Evolutionary conservation across 2,888 invertebrate species (phyloP).

Genomic region (Tetrapedia diversipes): DNA sequence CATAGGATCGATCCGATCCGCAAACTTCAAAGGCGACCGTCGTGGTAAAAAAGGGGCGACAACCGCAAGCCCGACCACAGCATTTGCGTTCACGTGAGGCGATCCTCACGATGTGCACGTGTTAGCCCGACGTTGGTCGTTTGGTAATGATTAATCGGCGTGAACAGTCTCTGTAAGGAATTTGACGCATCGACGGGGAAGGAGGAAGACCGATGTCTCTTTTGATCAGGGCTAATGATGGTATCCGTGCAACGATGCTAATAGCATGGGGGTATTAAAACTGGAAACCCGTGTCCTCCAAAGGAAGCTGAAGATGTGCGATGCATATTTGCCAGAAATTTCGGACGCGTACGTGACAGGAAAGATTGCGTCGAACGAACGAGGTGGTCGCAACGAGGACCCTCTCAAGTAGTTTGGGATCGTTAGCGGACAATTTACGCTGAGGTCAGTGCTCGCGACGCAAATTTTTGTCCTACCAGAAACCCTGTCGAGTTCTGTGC

Average conservation of each 20-base stretch:
- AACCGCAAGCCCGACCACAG: conserved; percentile 9
- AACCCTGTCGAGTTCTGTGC: conserved; percentile 42
- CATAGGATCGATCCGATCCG: conserved; percentile 23
- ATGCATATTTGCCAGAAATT: conserved; percentile 23
- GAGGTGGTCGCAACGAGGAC: not conserved
- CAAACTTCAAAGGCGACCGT: conserved; percentile 25
- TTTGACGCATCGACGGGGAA: not conserved
- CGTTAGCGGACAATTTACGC: conserved; percentile 15
- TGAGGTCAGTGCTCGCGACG: conserved; percentile 49
- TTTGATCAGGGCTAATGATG: conserved; percentile 11
- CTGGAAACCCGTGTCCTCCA: too few species aligned
- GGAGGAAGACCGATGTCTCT: conserved; percentile 12
- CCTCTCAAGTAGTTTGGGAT: not conserved
- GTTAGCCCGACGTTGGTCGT: conserved; percentile 21
- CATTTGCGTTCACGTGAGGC: conserved; percentile 16
- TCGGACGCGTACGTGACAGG: conserved; percentile 24
- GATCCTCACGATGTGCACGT: conserved; percentile 29
- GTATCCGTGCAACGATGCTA: not conserved
- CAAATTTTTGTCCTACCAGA: conserved; percentile 40
- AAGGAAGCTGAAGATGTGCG: too few species aligned
- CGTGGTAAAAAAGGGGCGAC: conserved; percentile 12
- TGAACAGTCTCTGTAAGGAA: conserved; percentile 2
- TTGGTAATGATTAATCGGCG: conserved; percentile 39
- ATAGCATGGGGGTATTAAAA: not conserved
- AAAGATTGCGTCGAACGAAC: conserved; percentile 8